Base-by-base conservation (phyloP, 2,888 invertebrate genomes). In the Vanessa cardui region DNA sequence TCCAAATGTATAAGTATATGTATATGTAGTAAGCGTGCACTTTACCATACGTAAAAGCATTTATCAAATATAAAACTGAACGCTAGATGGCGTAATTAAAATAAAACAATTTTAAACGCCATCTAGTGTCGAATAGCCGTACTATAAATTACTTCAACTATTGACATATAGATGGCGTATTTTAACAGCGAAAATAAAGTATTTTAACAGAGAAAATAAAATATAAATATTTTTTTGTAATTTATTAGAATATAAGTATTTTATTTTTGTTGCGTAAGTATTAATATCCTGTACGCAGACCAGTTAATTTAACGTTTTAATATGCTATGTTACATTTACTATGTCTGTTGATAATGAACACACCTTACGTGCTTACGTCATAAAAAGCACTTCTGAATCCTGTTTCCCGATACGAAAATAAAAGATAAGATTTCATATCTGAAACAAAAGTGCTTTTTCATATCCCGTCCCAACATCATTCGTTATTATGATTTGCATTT, bases 361-460 rank as follows among this genome's bases (percentile, higher is more conserved):
- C 26, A 52, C 18, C 8, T 16, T 46, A 59, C 39, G 62, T 47
- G 52, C 58, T 64, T 68, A 68, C 74, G 75, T 75, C 74, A 75
- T 49, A 72, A 71, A n/a, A 70, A 69, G 68, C 75, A 75, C 73
- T 75, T 69, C 52, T 72, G 54, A 68, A 74, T 66, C 70, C 69
- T 66, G 69, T 70, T 71, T 72, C 70, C 69, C 67, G 66, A 73
- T 69, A 72, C 60, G 68, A 69, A 64, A 68, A 65, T 62, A 50
- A 50, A 49, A 70, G 74, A 77, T 76, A 68, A 77, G 74, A 75
- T 47, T 71, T 67, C 68, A 70, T 66, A 54, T 66, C 66, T 64
- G 68, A 73, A 67, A 74, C 64, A 58, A 74, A 71, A 74, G 71
- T 72, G 70, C 62, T 72, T 66, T 73, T 72, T 58, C 65, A 58